Evolutionary conservation across 2,113 vertebrate genomes (phyloP), one percentile per base, ranked within the genome.

Genomic region (Phyllostomus hastatus): DNA sequence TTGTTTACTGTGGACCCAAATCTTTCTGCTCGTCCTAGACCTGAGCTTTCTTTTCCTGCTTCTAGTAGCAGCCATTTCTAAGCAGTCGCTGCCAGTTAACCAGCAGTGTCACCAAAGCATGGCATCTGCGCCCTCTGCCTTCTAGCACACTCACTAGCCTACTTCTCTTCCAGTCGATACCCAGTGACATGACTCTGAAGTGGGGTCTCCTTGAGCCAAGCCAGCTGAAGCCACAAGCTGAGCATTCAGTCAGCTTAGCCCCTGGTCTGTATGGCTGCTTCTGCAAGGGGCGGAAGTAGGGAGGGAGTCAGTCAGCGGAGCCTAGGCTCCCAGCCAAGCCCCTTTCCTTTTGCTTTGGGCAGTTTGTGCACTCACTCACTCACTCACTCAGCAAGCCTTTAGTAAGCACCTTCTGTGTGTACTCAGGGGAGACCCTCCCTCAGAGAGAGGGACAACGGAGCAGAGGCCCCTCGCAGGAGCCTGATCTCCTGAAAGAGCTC

Each of bases 381-480:
- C 50, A 70, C 66, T 95, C 50, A 66, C 52, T 86, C 73, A 87
- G 88, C 73, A 92, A 82, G 67, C 69, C 83, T 94, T 92, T 92
- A 96, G 91, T 96, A 95, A 93, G 81, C 96, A 87, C 94, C 89
- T 96, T 97, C 88, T 95, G 57, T 92, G 82, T 94, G 70, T 90
- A 73, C 67, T 80, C 38, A 92, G 59, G 92, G 50, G 90, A 93
- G 59, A 76, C 26, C 83, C 79, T 90, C 76, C 61, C 59, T 92
- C 48, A 31, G 76, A 88, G 90, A 88, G 50, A 70, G 50, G 31
- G 48, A 54, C 26, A 90, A 72, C 46, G 46, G 70, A 88, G 64
- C 66, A 83, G 80, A 88, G 85, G 80, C 48, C 92, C 61, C 67
- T 85, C 95, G 81, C 33, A 24, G 83, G 85, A 96, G 66, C 79